These are phyloP conservation scores for Carlito syrichta DNA, from an alignment of 2,113 vertebrate species.

Conservation along the genomic window DNA sequence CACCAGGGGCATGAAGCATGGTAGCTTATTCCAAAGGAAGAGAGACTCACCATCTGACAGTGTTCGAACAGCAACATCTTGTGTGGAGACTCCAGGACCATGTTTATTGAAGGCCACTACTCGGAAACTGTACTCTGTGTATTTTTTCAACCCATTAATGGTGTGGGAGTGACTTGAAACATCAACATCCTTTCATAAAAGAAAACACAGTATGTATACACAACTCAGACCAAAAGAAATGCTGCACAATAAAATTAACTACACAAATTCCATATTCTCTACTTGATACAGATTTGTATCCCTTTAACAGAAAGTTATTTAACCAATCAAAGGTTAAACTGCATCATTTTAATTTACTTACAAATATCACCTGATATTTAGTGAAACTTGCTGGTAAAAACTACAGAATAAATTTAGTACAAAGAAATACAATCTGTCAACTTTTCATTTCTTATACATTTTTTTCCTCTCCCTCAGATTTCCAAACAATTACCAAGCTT, in stretches of 20 bases:
- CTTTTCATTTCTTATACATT: neutral
- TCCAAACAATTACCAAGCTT: neutral
- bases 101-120: constrained; percentile 98
- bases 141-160: constrained; percentile 91
- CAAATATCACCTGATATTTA: neutral
- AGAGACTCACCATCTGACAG: constrained; percentile 91
- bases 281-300: neutral
- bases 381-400: constrained; percentile 10
- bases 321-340: constrained; percentile 30
- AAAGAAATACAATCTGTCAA: neutral
- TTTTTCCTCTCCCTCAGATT: neutral
- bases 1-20: neutral
- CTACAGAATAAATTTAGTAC: constrained; percentile 11
- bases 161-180: constrained; percentile 87
- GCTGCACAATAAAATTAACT: neutral
- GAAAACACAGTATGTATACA: neutral
- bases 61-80: constrained; percentile 89
- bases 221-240: neutral
- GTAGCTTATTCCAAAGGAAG: neutral
- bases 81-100: constrained; percentile 95
- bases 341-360: neutral
- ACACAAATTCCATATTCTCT: neutral
- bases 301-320: constrained; percentile 5
- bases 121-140: constrained; percentile 94
- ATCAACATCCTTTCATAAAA: constrained; percentile 88